Evolutionary conservation across 2,797 vertebrate species (phyloP), one percentile per base, ranked within the genome.

Genomic region (Halcyon badia): DNA sequence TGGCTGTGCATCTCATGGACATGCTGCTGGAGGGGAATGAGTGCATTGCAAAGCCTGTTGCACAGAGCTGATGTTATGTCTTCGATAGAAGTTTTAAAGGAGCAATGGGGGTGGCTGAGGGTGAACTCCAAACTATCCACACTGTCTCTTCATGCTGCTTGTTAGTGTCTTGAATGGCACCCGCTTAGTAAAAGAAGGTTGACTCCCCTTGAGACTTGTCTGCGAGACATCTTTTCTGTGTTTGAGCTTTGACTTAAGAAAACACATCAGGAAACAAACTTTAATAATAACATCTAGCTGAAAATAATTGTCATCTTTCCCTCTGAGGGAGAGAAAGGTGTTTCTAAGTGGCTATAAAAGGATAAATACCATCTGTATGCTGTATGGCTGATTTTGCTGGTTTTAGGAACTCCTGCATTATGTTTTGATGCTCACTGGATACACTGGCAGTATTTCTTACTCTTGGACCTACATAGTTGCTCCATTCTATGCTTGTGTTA

Each of bases 251-350:
- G 46, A 48, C 42, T 52, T 85, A 69, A 87, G 78, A 72, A 85
- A 85, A 72, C 42, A 4, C 46, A 58, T 58, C 30, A 52, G 68
- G 69, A 94, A 87, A 85, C 25, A 61, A 87, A 69, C 7, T 76
- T 76, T 52, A 68, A 56, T 86, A 57, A 84, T 87, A 95, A 72
- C 5, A 76, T 79, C 6, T 89, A 76, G 65, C 25, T 65, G 41
- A 71, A 91, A 92, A 72, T 52, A 89, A 16, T 87, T 84, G 66
- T 81, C 39, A 52, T 82, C 51, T 94, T 89, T 91, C 87, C 70
- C 62, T 89, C 46, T 2, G 24, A 78, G 21, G 37, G 52, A 91
- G 37, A 13, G 30, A 79, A 75, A 72, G 37, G 64, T 72, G 20
- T 80, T 87, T 82, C 49, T 61, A 79, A 87, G 78, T 87, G 71